phyloP scores from a whole-genome alignment of 2,888 invertebrate species.

The Apamea monoglypha region DNA sequence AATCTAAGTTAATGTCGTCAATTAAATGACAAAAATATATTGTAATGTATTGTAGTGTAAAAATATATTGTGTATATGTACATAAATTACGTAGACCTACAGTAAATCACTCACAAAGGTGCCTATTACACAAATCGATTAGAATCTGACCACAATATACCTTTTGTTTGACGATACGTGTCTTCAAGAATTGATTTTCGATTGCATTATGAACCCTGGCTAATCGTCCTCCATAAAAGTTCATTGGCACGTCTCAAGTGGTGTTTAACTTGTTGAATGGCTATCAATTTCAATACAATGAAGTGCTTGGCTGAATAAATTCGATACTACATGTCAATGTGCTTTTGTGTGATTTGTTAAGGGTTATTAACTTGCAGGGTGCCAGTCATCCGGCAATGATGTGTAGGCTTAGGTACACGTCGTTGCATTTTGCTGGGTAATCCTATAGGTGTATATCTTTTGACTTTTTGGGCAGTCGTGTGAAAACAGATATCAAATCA shows the following conservation, averaged over 20 bases:
- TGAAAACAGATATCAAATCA: background rate
- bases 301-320: slow-evolving; percentile 34
- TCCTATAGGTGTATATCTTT: background rate
- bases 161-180: background rate
- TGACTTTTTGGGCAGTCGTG: background rate
- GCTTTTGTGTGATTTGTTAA: slow-evolving; percentile 3
- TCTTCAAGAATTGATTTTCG: background rate
- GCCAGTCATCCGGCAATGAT: background rate
- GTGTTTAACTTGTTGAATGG: slow-evolving; percentile 42
- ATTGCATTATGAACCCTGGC: background rate
- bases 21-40: too few relatives aligned
- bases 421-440: background rate
- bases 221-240: slow-evolving; percentile 29
- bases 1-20: too few relatives aligned
- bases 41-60: too few relatives aligned
- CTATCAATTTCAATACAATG: slow-evolving; percentile 18
- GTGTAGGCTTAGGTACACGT: background rate
- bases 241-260: slow-evolving; percentile 51
- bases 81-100: too few relatives aligned
- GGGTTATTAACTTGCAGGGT: background rate
- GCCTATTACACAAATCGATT: background rate
- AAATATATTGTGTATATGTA: too few relatives aligned
- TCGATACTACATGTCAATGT: slow-evolving; percentile 15
- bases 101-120: background rate
- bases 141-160: background rate